phyloP scores from a whole-genome alignment of 2,888 invertebrate species.

The Oscheius sp. region DNA sequence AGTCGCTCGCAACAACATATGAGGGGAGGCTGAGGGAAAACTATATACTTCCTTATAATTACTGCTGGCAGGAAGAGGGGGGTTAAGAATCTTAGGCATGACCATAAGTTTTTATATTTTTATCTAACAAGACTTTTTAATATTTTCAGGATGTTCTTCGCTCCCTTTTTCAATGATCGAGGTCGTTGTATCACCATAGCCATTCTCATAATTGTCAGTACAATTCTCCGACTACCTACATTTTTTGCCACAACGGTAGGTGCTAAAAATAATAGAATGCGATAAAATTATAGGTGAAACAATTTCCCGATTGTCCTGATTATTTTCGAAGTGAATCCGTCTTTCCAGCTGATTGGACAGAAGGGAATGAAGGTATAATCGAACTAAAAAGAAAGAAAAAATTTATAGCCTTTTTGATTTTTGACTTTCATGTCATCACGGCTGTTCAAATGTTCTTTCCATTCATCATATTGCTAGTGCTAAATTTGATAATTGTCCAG shows the following conservation, averaged over 20 bases:
- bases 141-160: slow-evolving; percentile 37
- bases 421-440: slow-evolving; percentile 49
- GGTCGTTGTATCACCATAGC: slow-evolving; percentile 41
- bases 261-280: too few species aligned
- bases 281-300: slow-evolving; percentile 34
- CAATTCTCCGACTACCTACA: slow-evolving; percentile 42
- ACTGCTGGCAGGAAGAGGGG: not conserved
- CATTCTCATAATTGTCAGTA: slow-evolving; percentile 34
- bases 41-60: too few species aligned
- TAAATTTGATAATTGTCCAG: slow-evolving; percentile 53
- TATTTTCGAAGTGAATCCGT: slow-evolving; percentile 51
- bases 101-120: not conserved
- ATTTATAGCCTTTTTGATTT: slow-evolving; percentile 36
- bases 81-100: too few species aligned
- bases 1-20: not conserved
- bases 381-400: too few species aligned
- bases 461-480: slow-evolving; percentile 51
- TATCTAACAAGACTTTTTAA: not conserved
- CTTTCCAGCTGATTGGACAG: slow-evolving; percentile 38
- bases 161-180: slow-evolving; percentile 42
- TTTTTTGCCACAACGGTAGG: slow-evolving; percentile 45
- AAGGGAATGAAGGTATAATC: slow-evolving; percentile 28
- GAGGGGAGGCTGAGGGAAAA: not conserved
- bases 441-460: slow-evolving; percentile 56
- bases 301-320: slow-evolving; percentile 44